Evolutionary conservation across 2,888 invertebrate species (phyloP).

Genomic region (Eupsilia transversa): DNA sequence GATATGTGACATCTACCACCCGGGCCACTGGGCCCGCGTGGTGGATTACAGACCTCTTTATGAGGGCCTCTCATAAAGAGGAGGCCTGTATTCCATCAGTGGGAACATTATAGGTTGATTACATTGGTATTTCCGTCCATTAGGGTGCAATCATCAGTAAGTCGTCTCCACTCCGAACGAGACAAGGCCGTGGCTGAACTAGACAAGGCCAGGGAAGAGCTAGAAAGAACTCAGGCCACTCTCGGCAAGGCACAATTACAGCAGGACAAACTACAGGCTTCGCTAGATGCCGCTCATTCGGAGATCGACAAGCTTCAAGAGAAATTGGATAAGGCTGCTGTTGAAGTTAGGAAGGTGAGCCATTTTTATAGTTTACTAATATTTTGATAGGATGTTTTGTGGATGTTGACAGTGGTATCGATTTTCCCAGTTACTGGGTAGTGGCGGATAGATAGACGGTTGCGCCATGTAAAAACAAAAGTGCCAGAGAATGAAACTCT

Average conservation of each 20-base stretch:
- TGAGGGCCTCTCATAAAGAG: too few species aligned
- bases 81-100: too few species aligned
- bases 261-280: conserved; percentile 97
- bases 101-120: background rate
- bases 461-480: too few species aligned
- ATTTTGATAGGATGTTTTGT: too few species aligned
- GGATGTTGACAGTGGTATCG: too few species aligned
- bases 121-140: background rate
- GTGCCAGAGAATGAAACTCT: too few species aligned
- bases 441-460: too few species aligned
- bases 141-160: conserved; percentile 94
- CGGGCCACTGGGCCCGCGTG: too few species aligned
- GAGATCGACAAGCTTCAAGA: conserved; percentile 97
- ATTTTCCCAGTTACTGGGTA: too few species aligned
- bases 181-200: conserved; percentile 96
- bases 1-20: background rate
- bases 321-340: conserved; percentile 95
- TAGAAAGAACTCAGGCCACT: conserved; percentile 96
- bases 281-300: conserved; percentile 96
- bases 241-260: conserved; percentile 97
- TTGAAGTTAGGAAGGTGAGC: conserved; percentile 95
- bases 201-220: conserved; percentile 96
- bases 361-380: background rate
- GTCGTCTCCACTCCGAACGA: conserved; percentile 96
- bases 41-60: too few species aligned